Conservation (phyloP, 1,140 invertebrate genomes). For the Ostrea edulis region DNA sequence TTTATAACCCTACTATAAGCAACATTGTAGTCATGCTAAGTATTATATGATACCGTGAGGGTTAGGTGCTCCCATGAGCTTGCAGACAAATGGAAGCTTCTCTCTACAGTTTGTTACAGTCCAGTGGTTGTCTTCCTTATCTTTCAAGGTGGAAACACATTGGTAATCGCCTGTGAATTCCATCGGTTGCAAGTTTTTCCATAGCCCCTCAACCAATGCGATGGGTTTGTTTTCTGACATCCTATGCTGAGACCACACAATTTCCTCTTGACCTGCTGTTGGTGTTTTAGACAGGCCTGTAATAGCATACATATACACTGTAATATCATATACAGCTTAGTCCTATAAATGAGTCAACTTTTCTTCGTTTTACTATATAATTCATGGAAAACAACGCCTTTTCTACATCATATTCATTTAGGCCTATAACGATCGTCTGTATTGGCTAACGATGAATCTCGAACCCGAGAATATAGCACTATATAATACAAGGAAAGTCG, state of each 20-base stretch:
- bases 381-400: too few species aligned
- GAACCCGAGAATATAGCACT: too few species aligned
- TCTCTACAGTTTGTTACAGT: constrained; percentile 41
- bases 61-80: constrained; percentile 24
- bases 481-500: too few species aligned
- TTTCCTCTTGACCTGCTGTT: neutral
- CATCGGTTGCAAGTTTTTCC: constrained; percentile 32
- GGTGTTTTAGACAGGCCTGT: neutral
- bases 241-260: constrained; percentile 41
- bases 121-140: constrained; percentile 25
- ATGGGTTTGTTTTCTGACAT: constrained; percentile 4
- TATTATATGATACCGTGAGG: too few species aligned
- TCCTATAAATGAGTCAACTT: too few species aligned
- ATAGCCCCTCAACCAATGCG: constrained; percentile 4
- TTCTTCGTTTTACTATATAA: too few species aligned
- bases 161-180: neutral
- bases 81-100: constrained; percentile 45
- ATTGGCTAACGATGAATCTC: too few species aligned
- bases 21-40: too few species aligned
- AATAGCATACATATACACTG: neutral
- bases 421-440: too few species aligned
- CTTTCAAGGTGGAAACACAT: constrained; percentile 30
- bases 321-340: too few species aligned
- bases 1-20: too few species aligned
- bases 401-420: too few species aligned